Evolutionary conservation across 2,888 invertebrate genomes (phyloP).

Genomic region (Salticus scenicus): DNA sequence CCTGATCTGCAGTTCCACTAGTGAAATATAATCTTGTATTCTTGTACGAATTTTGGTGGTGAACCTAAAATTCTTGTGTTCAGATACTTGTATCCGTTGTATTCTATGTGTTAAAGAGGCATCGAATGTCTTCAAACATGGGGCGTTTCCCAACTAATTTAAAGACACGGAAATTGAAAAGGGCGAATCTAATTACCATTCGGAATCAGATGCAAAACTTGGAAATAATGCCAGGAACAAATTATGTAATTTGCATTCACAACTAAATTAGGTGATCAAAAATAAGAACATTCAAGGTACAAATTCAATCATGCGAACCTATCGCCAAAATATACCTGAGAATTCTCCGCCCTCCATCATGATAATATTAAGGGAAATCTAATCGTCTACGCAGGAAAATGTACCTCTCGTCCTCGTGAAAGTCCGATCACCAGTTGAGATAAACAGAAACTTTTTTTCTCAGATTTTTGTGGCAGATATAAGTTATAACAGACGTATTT

Average conservation of each 20-base stretch:
- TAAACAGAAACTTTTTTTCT: slow-evolving; percentile 22
- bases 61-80: no score
- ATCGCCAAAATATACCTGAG: background rate
- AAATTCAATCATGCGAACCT: background rate
- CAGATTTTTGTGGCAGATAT: slow-evolving; percentile 58
- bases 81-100: no score
- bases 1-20: no score
- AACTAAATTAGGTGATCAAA: no score
- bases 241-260: background rate
- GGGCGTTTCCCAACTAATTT: no score
- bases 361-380: slow-evolving; percentile 13
- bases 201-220: background rate
- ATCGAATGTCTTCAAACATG: no score
- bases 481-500: slow-evolving; percentile 25
- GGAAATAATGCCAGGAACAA: background rate
- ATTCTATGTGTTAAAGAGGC: no score
- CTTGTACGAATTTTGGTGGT: no score
- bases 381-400: slow-evolving; percentile 33
- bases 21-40: no score
- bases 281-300: no score
- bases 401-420: background rate
- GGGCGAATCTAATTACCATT: background rate
- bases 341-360: slow-evolving; percentile 25
- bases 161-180: background rate
- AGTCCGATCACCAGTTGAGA: slow-evolving; percentile 20